These are phyloP conservation scores for Diadromus collaris DNA, from an alignment of 2,888 invertebrate species.

Conservation along the genomic window DNA sequence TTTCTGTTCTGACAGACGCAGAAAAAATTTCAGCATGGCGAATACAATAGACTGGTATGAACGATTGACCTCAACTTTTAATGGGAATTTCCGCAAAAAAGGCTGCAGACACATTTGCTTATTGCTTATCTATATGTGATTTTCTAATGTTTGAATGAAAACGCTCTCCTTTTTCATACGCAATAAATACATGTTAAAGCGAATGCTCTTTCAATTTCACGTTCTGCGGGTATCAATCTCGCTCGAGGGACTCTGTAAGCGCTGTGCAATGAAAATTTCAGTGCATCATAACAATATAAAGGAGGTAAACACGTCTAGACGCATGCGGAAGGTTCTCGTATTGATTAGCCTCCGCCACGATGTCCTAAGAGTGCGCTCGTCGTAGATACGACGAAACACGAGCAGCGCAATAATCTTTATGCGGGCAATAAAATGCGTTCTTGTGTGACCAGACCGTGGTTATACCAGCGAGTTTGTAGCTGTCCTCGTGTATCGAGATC, in stretches of 20 bases:
- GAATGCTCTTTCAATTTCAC: too few species aligned
- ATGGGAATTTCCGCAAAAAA: too few species aligned
- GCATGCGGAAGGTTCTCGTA: slow-evolving; percentile 61
- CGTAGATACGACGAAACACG: slow-evolving; percentile 18
- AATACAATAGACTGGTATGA: too few species aligned
- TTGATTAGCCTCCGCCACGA: slow-evolving; percentile 62
- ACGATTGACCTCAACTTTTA: too few species aligned
- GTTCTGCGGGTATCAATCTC: slow-evolving; percentile 26
- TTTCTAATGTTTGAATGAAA: neutral
- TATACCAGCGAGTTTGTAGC: slow-evolving; percentile 12
- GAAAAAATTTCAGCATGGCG: neutral
- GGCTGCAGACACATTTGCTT: too few species aligned
- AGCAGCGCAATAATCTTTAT: slow-evolving; percentile 37
- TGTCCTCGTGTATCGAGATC: slow-evolving; percentile 22
- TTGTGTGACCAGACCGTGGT: slow-evolving; percentile 9
- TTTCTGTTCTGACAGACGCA: neutral
- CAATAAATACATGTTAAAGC: neutral
- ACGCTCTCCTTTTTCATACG: too few species aligned
- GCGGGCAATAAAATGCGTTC: slow-evolving; percentile 36
- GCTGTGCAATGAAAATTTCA: slow-evolving; percentile 53
- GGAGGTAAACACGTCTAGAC: slow-evolving; percentile 66
- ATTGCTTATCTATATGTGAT: neutral
- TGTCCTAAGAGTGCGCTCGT: slow-evolving; percentile 43
- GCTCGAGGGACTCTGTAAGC: slow-evolving; percentile 23
- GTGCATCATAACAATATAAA: slow-evolving; percentile 56